Evolutionary conservation across 53 echinoderm and acorn worm genomes (phyloP), one percentile per base, ranked within the genome.

Genomic region (Paracentrotus lividus): DNA sequence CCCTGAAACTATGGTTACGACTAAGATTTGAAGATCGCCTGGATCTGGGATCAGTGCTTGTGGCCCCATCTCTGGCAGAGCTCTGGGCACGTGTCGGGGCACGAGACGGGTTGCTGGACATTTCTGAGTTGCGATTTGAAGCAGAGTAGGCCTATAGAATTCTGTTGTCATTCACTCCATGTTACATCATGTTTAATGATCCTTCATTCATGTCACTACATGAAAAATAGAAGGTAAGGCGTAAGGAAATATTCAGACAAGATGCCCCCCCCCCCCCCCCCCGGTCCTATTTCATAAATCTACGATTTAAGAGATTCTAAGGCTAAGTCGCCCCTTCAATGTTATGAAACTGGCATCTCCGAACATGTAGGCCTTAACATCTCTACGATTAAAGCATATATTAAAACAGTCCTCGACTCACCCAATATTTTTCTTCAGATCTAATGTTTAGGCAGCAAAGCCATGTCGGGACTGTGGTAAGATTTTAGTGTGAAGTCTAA

Each of bases 81-180:
- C 56, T 32, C 56, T 86, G 86, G 86, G 86, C 86, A 21, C 86
- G 29, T 15, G 86, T 86, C 55, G 86, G 86, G 56, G 54, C 86
- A 55, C 56, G 86, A 4, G 86, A 86, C 18, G 86, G 81, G 81
- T n/a, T 78, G 47, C 47, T 81, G 43, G 81, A 81, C 81, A 81
- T 81, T 27, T 2, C 47, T 10, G 26, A 81, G 81, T 49, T 81
- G 81, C n/a, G 13, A 5, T 1, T 67, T 67, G 67, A 26, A n/a
- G 24, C 1, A 45, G 49, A 45, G 81, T 81, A 26, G 49, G n/a
- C n/a, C n/a, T 45, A 26, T 8, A 20, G 1, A 24, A 38, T 14
- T 2, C 67, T 12, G 77, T 42, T 20, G 26, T 49, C 10, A n/a
- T 81, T 24, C 24, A 81, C 0, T 49, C 81, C 7, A 47, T 81